phyloP scores from a whole-genome alignment of 2,888 invertebrate species.

The Hylaea fasciaria region DNA sequence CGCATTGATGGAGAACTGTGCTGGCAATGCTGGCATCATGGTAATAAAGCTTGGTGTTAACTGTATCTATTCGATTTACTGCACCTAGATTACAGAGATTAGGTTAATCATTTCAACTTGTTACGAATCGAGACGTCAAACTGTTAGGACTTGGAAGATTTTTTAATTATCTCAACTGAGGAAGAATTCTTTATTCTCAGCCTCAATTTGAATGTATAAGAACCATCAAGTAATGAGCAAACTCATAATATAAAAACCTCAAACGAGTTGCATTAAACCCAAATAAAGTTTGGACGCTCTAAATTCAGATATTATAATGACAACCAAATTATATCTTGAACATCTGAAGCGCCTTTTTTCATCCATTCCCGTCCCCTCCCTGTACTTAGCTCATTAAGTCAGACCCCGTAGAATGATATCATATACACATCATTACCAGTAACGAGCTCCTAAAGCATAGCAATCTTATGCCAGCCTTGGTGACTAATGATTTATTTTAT shows the following conservation, averaged over 20 bases:
- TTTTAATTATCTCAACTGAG: too few relatives aligned
- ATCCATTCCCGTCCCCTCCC: slow-evolving; percentile 28
- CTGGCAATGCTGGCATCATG: slow-evolving; percentile 18
- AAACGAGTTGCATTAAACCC: neutral
- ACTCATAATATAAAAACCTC: too few relatives aligned
- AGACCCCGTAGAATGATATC: slow-evolving; percentile 56
- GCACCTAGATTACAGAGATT: slow-evolving; percentile 29
- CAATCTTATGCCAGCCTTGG: slow-evolving; percentile 53
- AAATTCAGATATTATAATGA: slow-evolving; percentile 4
- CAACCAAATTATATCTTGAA: slow-evolving; percentile 6
- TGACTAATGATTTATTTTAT: slow-evolving; percentile 50
- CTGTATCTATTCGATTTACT: slow-evolving; percentile 39
- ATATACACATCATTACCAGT: slow-evolving; percentile 58
- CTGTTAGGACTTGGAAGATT: neutral
- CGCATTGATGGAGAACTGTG: slow-evolving; percentile 43
- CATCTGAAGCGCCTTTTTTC: slow-evolving; percentile 18
- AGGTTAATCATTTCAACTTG: slow-evolving; percentile 14
- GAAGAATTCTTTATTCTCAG: too few relatives aligned
- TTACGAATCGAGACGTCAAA: slow-evolving; percentile 4
- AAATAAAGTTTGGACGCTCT: neutral
- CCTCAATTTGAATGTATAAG: too few relatives aligned
- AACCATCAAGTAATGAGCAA: too few relatives aligned
- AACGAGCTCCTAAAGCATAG: slow-evolving; percentile 57
- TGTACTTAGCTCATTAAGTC: slow-evolving; percentile 49
- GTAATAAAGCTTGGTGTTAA: slow-evolving; percentile 43